A percentile compares a stretch with the other conserved stretches of the same genome.
Evolutionary conservation across 2,888 invertebrate species (phyloP).

Genomic region (Diadegma fenestrale): DNA sequence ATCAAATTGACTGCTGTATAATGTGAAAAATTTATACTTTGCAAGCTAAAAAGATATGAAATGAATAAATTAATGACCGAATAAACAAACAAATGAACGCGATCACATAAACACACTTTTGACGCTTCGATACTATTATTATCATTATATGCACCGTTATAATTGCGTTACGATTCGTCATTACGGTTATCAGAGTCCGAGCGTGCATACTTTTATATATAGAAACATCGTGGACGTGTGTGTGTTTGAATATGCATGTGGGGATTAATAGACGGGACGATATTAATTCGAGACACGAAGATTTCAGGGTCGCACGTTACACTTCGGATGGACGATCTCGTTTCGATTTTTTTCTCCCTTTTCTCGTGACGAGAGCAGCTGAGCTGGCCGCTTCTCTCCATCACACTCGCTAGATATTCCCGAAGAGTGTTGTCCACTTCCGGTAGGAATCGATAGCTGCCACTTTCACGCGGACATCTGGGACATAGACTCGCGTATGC

Average conservation of each 20-base stretch:
- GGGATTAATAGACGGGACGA: slow-evolving; percentile 38
- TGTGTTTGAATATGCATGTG: slow-evolving; percentile 9
- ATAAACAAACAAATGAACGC: not conserved
- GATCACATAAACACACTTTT: slow-evolving; percentile 13
- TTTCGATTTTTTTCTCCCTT: slow-evolving; percentile 40
- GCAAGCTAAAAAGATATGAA: not conserved
- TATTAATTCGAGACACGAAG: slow-evolving; percentile 54
- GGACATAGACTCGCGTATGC: slow-evolving; percentile 67
- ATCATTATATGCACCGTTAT: slow-evolving; percentile 38
- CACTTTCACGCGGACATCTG: slow-evolving; percentile 75
- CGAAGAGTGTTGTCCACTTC: slow-evolving; percentile 63
- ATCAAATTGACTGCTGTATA: not conserved
- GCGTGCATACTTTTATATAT: not conserved
- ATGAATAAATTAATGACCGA: not conserved
- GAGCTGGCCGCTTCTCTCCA: not conserved
- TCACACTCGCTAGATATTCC: not conserved
- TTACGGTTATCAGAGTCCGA: slow-evolving; percentile 29
- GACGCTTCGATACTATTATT: slow-evolving; percentile 22
- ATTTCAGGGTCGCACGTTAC: slow-evolving; percentile 74
- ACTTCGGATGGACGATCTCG: slow-evolving; percentile 71
- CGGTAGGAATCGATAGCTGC: slow-evolving; percentile 73
- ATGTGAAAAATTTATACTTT: not conserved
- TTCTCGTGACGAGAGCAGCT: slow-evolving; percentile 32
- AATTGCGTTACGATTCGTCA: slow-evolving; percentile 47
- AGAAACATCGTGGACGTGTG: not conserved